phyloP scores from a whole-genome alignment of 2,797 vertebrate species.

The Hydrocynus forskahlii region DNA sequence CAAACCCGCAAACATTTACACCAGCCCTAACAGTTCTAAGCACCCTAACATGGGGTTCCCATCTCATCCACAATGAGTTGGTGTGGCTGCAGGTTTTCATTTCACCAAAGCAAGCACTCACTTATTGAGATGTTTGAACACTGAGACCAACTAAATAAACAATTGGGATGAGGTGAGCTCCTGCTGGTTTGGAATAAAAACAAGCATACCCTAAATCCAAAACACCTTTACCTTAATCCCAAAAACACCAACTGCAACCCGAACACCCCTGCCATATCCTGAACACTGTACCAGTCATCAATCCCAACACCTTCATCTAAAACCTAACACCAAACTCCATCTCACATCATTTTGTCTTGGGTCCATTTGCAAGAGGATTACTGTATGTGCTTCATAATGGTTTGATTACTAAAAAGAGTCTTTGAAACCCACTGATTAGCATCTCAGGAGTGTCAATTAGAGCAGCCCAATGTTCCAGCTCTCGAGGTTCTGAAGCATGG shows the following conservation, averaged over 20 bases:
- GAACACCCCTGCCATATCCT: not conserved
- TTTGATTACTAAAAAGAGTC: not conserved
- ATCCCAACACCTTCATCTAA: not conserved
- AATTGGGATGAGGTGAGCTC: too few species aligned
- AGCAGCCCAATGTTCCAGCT: not conserved
- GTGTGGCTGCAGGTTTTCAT: too few species aligned
- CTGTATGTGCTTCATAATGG: not conserved
- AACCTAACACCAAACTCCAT: not conserved
- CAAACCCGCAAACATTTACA: too few species aligned
- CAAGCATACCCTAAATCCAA: too few species aligned
- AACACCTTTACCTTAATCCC: not conserved
- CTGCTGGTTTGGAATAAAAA: too few species aligned
- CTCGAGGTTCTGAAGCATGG: constrained; percentile 2
- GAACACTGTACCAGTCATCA: too few species aligned
- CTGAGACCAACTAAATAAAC: too few species aligned
- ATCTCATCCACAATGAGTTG: too few species aligned
- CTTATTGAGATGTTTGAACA: too few species aligned
- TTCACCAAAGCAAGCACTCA: too few species aligned
- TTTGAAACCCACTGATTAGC: not conserved
- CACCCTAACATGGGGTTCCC: too few species aligned
- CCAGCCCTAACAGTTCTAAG: not conserved
- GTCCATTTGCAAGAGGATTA: not conserved
- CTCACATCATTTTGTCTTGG: not conserved
- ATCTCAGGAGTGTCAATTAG: not conserved
- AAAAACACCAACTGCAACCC: not conserved